phyloP scores from a whole-genome alignment of 2,113 vertebrate species.

The Corythornis cristatus region DNA sequence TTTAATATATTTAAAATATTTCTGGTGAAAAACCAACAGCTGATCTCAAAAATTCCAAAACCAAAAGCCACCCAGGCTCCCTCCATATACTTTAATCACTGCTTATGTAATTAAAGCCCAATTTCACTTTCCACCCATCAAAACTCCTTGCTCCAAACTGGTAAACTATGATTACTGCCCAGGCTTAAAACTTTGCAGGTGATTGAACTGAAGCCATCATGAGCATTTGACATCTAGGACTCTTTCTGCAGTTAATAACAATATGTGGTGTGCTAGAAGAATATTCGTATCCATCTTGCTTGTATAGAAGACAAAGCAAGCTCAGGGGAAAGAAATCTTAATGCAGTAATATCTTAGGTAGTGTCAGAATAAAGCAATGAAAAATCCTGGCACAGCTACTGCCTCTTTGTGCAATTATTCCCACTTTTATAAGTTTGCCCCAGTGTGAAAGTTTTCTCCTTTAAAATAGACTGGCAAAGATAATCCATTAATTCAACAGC shows the following conservation, averaged over 20 bases:
- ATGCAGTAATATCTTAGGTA: constrained; percentile 25
- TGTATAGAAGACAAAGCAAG: constrained; percentile 30
- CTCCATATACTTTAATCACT: not conserved
- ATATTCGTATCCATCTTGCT: constrained; percentile 3
- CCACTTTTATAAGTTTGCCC: constrained; percentile 50
- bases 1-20: not conserved
- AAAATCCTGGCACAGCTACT: constrained; percentile 18
- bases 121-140: not conserved
- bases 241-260: constrained; percentile 17
- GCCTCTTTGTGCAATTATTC: constrained; percentile 40
- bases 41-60: not conserved
- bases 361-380: constrained; percentile 10
- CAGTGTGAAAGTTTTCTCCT: constrained; percentile 48
- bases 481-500: constrained; percentile 74
- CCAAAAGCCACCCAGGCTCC: not conserved
- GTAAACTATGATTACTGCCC: not conserved
- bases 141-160: not conserved
- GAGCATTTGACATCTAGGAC: not conserved
- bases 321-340: constrained; percentile 5
- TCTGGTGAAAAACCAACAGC: not conserved
- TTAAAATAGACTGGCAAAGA: constrained; percentile 54
- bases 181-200: constrained; percentile 1
- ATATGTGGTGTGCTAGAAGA: not conserved
- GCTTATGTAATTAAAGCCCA: not conserved
- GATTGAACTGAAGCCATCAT: not conserved